Percentiles rank a stretch among this genome's conserved stretches.
Evolutionary conservation across 30 jellyfish, hydroid and myxozoan genomes (phyloP).

Genomic region (Aurelia aurita complex sp. Pacific): DNA sequence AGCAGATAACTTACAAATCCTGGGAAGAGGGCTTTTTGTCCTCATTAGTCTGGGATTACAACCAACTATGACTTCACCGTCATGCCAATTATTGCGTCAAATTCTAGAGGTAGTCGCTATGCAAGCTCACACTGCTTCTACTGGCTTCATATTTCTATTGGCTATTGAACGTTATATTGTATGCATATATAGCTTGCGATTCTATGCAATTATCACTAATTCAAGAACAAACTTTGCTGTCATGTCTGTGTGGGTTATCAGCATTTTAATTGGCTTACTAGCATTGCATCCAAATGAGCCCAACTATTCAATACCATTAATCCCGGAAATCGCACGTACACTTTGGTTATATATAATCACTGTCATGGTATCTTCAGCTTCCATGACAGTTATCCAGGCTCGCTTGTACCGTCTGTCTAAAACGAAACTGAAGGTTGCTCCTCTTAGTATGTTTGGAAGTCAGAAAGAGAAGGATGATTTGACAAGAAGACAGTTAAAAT

Average conservation of each 20-base stretch:
- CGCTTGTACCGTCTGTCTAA: not conserved
- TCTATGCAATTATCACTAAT: not conserved
- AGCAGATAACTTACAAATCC: not conserved
- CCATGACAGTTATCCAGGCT: not conserved
- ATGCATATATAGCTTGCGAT: constrained; percentile 19
- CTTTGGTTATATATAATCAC: not conserved
- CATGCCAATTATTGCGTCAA: constrained; percentile 7
- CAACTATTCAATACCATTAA: not conserved
- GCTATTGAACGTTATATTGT: constrained; percentile 34
- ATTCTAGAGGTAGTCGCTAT: not conserved
- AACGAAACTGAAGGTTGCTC: not conserved
- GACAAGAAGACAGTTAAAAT: constrained; percentile 1
- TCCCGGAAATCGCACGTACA: not conserved
- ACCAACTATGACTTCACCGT: not conserved
- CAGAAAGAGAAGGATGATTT: not conserved
- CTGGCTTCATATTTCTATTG: constrained; percentile 9
- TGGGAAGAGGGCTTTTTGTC: not conserved
- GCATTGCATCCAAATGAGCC: not conserved
- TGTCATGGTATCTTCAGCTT: not conserved
- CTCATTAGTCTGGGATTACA: not conserved
- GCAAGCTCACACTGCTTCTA: not conserved
- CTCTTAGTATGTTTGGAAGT: not conserved
- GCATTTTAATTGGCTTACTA: not conserved
- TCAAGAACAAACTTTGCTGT: not conserved
- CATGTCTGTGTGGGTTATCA: not conserved